Percentiles rank a stretch among this genome's conserved stretches.
Evolutionary conservation across 2,888 invertebrate genomes (phyloP).

Genomic region (Mellilla xanthometata): DNA sequence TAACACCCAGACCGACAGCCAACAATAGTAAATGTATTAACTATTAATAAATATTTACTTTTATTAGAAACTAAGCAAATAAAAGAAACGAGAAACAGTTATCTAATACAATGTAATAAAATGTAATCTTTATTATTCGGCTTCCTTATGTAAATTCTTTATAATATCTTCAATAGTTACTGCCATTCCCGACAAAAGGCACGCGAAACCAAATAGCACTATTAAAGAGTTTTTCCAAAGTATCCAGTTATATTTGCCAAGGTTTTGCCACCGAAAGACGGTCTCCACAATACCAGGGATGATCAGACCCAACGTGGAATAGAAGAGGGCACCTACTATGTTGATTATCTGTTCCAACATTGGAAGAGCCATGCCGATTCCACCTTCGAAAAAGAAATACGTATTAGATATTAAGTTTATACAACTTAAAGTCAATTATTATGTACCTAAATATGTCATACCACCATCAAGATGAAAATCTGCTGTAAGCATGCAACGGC

Average conservation of each 20-base stretch:
- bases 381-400: conserved; percentile 43
- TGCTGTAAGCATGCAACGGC: too few species aligned
- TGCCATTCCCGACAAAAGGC: conserved; percentile 84
- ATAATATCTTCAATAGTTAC: conserved; percentile 65
- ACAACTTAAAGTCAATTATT: too few species aligned
- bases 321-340: conserved; percentile 81
- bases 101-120: not conserved
- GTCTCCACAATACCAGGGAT: conserved; percentile 90
- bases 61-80: too few species aligned
- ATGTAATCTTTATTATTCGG: conserved; percentile 32
- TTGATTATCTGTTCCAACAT: conserved; percentile 75
- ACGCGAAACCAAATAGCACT: conserved; percentile 83
- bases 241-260: conserved; percentile 86
- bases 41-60: too few species aligned
- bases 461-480: too few species aligned
- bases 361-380: conserved; percentile 88
- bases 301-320: conserved; percentile 88
- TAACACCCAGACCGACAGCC: too few species aligned
- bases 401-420: too few species aligned
- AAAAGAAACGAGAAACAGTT: too few species aligned
- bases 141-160: conserved; percentile 68
- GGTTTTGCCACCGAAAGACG: conserved; percentile 85
- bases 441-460: too few species aligned
- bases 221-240: conserved; percentile 86
- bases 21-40: too few species aligned